Percentiles rank a stretch among this genome's conserved stretches.
These are phyloP conservation scores for Leptinotarsa peninsularis DNA, from an alignment of 2,888 invertebrate genomes.

Conservation along the genomic window DNA sequence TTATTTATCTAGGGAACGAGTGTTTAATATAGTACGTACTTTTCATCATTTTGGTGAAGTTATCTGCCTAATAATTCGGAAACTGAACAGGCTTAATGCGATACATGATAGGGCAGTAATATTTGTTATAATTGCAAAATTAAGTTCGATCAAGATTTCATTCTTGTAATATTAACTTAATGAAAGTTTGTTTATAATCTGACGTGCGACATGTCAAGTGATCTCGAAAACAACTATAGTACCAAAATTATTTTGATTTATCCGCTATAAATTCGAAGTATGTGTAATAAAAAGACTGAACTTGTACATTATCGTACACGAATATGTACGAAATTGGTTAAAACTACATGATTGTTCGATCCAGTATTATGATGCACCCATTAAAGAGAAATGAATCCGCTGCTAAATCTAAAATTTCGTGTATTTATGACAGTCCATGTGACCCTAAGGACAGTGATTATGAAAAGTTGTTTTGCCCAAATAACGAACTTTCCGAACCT, in stretches of 20 bases:
- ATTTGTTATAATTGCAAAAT: neutral
- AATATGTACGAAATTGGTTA: conserved; percentile 67
- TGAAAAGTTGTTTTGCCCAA: conserved; percentile 63
- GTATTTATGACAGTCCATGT: conserved; percentile 65
- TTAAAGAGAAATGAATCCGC: conserved; percentile 55
- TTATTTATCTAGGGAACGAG: neutral
- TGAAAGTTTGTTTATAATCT: conserved; percentile 40
- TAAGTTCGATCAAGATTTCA: neutral
- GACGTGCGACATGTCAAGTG: conserved; percentile 43
- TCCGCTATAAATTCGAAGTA: conserved; percentile 50
- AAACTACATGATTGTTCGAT: conserved; percentile 58
- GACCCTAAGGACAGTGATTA: conserved; percentile 64
- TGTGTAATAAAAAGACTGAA: conserved; percentile 55
- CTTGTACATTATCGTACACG: conserved; percentile 55
- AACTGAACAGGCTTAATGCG: neutral
- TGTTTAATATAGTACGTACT: neutral
- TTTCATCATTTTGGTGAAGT: no score
- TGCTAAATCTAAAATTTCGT: conserved; percentile 57
- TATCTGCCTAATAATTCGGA: no score
- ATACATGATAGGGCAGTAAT: neutral
- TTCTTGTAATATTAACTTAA: conserved; percentile 14
- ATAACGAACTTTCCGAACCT: conserved; percentile 65
- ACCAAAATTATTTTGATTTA: conserved; percentile 29
- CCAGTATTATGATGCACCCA: conserved; percentile 58
- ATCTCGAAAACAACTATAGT: conserved; percentile 17